Evolutionary conservation across 1,140 invertebrate species (phyloP), one percentile per base, ranked within the genome.

Genomic region (Meloidogyne floridensis): DNA sequence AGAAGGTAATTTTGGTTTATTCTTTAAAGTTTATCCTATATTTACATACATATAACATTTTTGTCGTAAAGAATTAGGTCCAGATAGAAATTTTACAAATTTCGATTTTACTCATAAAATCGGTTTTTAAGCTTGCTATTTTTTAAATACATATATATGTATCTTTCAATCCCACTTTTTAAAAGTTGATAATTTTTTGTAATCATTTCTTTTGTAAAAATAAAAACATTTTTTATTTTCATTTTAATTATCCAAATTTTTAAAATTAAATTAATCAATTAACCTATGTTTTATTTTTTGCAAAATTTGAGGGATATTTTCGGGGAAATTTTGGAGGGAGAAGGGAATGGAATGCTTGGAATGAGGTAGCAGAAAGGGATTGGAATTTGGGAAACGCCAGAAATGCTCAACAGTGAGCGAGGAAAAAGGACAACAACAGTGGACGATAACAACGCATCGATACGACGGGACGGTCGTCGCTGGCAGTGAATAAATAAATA

Each of bases 301-400:
- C 18, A n/a, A 54, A 74, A 54, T 47, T 54, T 47, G 72, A 74
- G 43, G 72, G 72, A 74, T 74, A 54, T 15, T 74, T 74, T 47
- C 53, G 72, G 72, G 72, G 18, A 54, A 74, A 54, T 47, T 47
- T 47, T 51, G 15, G 18, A 54, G 72, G 72, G 53, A 8, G 15
- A 54, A 74, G 72, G 72, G 72, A 74, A 74, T 51, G 72, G 72
- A 74, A 74, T 74, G 72, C 72, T 47, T 51, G 72, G 72, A 74
- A 74, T 74, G 72, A 74, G 72, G 72, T 47, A 74, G 18, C 43
- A 15, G 18, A 54, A 54, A 74, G 72, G 72, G 53, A 74, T 54
- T 74, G 72, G 72, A 74, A 74, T 74, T 47, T 74, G 72, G 53
- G 72, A 47, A 74, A 74, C 72, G 72, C 72, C 72, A 74, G 72